Evolutionary conservation across 2,797 vertebrate species (phyloP).

Genomic region (Neopelma chrysocephalum): DNA sequence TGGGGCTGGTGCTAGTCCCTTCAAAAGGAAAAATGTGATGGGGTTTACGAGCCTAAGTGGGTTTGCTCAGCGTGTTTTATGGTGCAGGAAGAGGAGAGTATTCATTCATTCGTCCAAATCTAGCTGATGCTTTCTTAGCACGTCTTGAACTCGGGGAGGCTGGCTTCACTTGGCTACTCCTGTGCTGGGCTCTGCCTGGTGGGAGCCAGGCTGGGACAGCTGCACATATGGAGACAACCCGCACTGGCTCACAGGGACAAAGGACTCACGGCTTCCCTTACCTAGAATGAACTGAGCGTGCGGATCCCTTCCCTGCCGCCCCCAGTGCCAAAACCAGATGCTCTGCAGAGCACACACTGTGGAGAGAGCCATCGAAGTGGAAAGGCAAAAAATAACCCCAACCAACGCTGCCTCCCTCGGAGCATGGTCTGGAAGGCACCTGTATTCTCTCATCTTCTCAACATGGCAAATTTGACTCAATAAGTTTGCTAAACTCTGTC

Average conservation of each 20-base stretch:
- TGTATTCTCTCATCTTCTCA: neutral
- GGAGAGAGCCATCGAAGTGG: neutral
- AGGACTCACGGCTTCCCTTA: neutral
- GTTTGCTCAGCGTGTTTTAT: slow-evolving; percentile 1
- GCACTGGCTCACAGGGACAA: neutral
- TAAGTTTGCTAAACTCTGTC: neutral
- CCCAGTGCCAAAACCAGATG: neutral
- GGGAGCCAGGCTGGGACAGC: neutral
- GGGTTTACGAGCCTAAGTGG: neutral
- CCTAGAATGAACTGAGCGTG: neutral
- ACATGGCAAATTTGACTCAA: neutral
- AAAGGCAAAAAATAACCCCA: neutral
- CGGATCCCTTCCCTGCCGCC: neutral
- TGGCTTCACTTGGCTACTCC: neutral
- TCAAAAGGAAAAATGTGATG: neutral
- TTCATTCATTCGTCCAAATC: neutral
- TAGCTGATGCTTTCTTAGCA: neutral
- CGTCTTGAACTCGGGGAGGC: neutral
- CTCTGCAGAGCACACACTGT: neutral
- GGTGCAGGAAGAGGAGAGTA: neutral
- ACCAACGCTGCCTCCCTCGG: neutral
- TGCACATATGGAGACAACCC: neutral
- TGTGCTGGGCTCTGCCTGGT: accelerated
- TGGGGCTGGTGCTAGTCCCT: neutral
- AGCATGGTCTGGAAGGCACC: neutral